These are phyloP conservation scores for Monoplex corrugatus DNA, from an alignment of 2,888 invertebrate species.

Conservation along the genomic window DNA sequence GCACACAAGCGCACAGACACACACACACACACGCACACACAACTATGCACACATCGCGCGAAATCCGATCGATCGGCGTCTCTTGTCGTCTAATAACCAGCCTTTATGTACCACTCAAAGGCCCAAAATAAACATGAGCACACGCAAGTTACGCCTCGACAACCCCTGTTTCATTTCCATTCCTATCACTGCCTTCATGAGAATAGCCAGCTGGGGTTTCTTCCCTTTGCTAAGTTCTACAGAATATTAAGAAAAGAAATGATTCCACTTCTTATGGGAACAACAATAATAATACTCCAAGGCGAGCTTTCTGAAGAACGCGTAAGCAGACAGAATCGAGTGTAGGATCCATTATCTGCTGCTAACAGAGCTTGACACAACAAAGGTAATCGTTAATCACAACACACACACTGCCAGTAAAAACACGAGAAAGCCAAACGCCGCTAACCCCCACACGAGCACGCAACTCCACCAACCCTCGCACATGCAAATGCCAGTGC, in stretches of 20 bases:
- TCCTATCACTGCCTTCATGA: too few relatives aligned
- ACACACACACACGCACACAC: not conserved
- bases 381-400: not conserved
- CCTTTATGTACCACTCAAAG: not conserved
- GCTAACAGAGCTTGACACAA: not conserved
- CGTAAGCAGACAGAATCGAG: too few relatives aligned
- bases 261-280: not conserved
- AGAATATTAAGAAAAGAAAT: not conserved
- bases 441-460: not conserved
- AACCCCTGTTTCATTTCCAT: not conserved
- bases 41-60: not conserved
- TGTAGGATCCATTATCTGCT: too few relatives aligned
- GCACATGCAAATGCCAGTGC: not conserved
- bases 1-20: not conserved
- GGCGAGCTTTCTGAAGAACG: not conserved
- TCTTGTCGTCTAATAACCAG: not conserved
- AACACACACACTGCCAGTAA: not conserved
- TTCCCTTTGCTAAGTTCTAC: not conserved
- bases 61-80: not conserved
- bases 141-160: not conserved
- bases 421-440: not conserved
- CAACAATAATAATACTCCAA: not conserved
- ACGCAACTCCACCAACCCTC: not conserved
- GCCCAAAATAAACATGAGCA: not conserved
- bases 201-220: too few relatives aligned